Conservation (phyloP, 2,888 invertebrate genomes). For the Caenorhabditis sp. region DNA sequence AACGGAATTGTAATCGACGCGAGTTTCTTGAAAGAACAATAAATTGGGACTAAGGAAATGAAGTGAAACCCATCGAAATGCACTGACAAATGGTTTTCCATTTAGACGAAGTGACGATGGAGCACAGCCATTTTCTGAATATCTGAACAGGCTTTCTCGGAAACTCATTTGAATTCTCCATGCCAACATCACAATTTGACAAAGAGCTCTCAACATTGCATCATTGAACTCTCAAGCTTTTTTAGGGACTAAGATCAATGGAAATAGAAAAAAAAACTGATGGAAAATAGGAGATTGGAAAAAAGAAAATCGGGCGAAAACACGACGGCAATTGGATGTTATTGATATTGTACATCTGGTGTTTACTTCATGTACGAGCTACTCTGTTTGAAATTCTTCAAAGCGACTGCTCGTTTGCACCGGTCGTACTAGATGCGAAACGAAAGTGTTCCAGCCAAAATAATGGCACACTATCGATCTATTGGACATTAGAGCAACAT, state of each 20-base stretch:
- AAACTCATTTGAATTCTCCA: conserved; percentile 40
- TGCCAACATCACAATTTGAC: conserved; percentile 48
- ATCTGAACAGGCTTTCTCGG: not conserved
- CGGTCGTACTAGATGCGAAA: too few species aligned
- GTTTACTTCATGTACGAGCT: too few species aligned
- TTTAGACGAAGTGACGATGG: conserved; percentile 16
- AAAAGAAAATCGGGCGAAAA: not conserved
- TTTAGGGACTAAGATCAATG: not conserved
- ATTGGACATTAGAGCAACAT: too few species aligned
- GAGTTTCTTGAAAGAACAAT: conserved; percentile 14
- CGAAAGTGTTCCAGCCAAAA: too few species aligned
- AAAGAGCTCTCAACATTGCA: conserved; percentile 29
- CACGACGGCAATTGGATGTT: not conserved
- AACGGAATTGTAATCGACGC: not conserved
- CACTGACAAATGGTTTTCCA: conserved; percentile 42
- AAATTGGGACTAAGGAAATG: conserved; percentile 30
- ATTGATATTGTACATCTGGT: too few species aligned
- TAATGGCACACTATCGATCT: too few species aligned
- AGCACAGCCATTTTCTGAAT: conserved; percentile 14
- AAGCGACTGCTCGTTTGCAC: too few species aligned
- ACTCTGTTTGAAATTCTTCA: too few species aligned
- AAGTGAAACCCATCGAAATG: conserved; percentile 36
- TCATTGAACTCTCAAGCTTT: conserved; percentile 14
- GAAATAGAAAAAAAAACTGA: not conserved
- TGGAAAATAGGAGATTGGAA: too few species aligned